Evolutionary conservation across 1,140 invertebrate species (phyloP), one percentile per base, ranked within the genome.

Genomic region (Drosophila lacertosa): DNA sequence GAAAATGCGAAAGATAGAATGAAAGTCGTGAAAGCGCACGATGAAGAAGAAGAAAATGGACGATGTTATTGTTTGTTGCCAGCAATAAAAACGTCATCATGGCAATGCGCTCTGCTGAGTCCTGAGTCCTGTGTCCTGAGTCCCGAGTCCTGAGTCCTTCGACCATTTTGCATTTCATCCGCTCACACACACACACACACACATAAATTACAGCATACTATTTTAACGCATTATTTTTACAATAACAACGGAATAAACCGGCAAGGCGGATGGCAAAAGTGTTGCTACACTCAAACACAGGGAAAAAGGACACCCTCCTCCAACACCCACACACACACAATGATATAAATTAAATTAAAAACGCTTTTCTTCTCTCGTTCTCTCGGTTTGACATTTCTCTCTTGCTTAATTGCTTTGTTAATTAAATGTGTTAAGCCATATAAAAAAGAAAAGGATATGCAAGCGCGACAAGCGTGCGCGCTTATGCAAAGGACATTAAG

Each of bases 331-430:
- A 39, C 33, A 24, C 26, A 32, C 29, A 64, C 26, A 48, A 64
- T 50, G 44, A 69, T 69, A 82, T 86, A 84, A 84, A 84, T 86
- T 70, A 79, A 83, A 76, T 83, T 83, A 80, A 88, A 80, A 84
- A 84, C 51, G 73, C 72, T 62, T 73, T 74, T 62, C 73, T 68
- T 69, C 51, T 75, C 7, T 59, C 3, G 11, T 29, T 42, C 26
- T 40, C 59, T 63, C 22, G 24, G 66, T 55, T 68, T 63, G 79
- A 73, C 80, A 76, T 86, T 83, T 82, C 81, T 70, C 74, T 86
- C 81, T 86, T 86, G 82, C 82, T 86, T 86, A 86, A 86, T 86
- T 86, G 82, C 82, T 86, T 86, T 88, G 83, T 86, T 86, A 86
- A 86, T 86, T 86, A 86, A 86, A 86, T 86, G 82, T 82, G 81